Evolutionary conservation across 2,113 vertebrate genomes (phyloP).

Genomic region (Phyllostomus discolor): DNA sequence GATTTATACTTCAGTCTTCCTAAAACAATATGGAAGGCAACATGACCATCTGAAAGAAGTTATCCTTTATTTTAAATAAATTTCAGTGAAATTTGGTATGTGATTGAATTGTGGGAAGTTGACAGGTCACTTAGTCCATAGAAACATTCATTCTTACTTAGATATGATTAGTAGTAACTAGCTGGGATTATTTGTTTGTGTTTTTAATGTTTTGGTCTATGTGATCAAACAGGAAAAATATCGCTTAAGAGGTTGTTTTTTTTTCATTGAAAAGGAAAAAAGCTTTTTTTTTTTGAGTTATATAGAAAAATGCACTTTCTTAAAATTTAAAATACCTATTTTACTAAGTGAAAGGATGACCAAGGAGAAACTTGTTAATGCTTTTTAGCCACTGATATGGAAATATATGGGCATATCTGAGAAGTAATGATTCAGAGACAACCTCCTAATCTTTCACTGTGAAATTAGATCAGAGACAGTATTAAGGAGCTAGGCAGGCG

Average conservation of each 20-base stretch:
- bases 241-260: not conserved
- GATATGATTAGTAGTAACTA: not conserved
- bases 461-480: not conserved
- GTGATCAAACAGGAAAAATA: slow-evolving; percentile 1
- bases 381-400: slow-evolving; percentile 20
- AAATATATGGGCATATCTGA: not conserved
- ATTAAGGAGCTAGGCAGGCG: not conserved
- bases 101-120: not conserved
- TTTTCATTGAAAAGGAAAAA: slow-evolving; percentile 5
- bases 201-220: not conserved
- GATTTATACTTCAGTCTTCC: slow-evolving; percentile 3
- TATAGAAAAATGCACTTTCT: slow-evolving; percentile 1
- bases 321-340: not conserved
- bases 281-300: not conserved
- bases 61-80: slow-evolving; percentile 19
- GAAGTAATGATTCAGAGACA: not conserved
- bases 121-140: slow-evolving; percentile 6
- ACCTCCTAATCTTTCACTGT: not conserved
- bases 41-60: not conserved
- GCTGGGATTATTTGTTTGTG: not conserved
- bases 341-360: slow-evolving; percentile 1
- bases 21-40: slow-evolving; percentile 41
- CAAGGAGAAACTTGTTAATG: not conserved
- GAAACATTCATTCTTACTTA: slow-evolving; percentile 15
- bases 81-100: slow-evolving; percentile 11